Evolutionary conservation across 2,797 vertebrate genomes (phyloP), one percentile per base, ranked within the genome.

Genomic region (Hippoglossus hippoglossus): DNA sequence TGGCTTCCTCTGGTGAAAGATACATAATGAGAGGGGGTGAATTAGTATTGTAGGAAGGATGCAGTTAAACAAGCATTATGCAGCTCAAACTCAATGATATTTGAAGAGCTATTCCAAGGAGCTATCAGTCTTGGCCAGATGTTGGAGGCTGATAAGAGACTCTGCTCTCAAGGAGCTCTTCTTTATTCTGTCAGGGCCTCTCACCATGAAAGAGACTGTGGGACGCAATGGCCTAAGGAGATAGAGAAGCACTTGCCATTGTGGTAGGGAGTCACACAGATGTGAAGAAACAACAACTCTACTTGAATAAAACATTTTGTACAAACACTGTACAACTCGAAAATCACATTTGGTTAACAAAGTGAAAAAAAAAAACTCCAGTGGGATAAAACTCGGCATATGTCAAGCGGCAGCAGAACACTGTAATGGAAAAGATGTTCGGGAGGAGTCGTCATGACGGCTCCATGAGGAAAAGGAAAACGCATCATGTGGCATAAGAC

Each of bases 121-220:
- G 90, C 91, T 86, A 90, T 93, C 92, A 90, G 87, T 92, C 87
- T 90, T 88, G 87, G 87, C 91, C 92, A 91, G 91, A 94, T 94
- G 91, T 89, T 91, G 85, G 77, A 82, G 70, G 66, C 73, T 82
- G 92, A 94, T 93, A 93, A 93, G 80, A 88, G 80, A 84, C 76
- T 83, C 64, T 67, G 79, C 81, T 84, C 85, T 88, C 71, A 80
- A 88, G 83, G 87, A 91, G 87, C 77, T 87, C 84, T 91, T 88
- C 76, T 89, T 89, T 90, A 90, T 91, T 91, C 91, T 87, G 88
- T 83, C 88, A 82, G 78, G 77, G 87, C 85, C 74, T 87, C 78
- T 68, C 83, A 59, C 86, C 74, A 76, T 84, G 72, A 90, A 86
- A 89, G 84, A 68, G 80, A 79, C 73, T 81, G 73, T 16, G 46